Conservation (phyloP, 2,113 vertebrate genomes). For the Semicossyphus pulcher region DNA sequence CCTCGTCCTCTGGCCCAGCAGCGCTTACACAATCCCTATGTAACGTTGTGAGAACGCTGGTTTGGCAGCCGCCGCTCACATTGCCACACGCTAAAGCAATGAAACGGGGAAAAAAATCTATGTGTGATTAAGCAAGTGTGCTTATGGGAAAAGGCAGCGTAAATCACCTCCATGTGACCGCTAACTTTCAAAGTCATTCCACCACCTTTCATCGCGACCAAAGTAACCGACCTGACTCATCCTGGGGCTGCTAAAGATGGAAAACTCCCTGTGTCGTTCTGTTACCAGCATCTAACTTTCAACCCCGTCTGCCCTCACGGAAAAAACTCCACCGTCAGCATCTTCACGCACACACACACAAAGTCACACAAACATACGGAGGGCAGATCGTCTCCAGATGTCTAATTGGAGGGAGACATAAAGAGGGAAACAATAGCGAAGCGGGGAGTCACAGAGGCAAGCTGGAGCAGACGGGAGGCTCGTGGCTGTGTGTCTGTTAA, state of each 20-base stretch:
- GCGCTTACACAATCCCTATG: conserved; percentile 47
- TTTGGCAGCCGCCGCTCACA: conserved; percentile 50
- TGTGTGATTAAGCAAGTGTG: conserved; percentile 17
- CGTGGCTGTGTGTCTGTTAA: conserved; percentile 39
- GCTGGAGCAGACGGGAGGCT: conserved; percentile 59
- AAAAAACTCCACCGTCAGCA: conserved; percentile 56
- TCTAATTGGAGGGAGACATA: conserved; percentile 69
- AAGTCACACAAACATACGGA: conserved; percentile 28
- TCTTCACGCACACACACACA: conserved; percentile 28
- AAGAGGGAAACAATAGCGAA: conserved; percentile 64
- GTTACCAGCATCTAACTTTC: conserved; percentile 6
- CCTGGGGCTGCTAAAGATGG: neutral
- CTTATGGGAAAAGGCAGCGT: conserved; percentile 6
- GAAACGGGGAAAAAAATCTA: conserved; percentile 12
- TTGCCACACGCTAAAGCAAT: conserved; percentile 43
- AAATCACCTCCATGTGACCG: conserved; percentile 41
- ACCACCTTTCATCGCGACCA: conserved; percentile 36
- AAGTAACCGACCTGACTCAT: conserved; percentile 53
- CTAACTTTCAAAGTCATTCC: conserved; percentile 34
- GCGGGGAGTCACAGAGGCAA: conserved; percentile 31
- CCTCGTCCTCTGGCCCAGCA: conserved; percentile 49
- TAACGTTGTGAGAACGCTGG: conserved; percentile 35
- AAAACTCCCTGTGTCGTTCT: neutral
- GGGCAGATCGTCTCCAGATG: conserved; percentile 76
- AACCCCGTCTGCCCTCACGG: conserved; percentile 23